phyloP scores from a whole-genome alignment of 2,888 invertebrate genomes.

The Heliconius ismenius region DNA sequence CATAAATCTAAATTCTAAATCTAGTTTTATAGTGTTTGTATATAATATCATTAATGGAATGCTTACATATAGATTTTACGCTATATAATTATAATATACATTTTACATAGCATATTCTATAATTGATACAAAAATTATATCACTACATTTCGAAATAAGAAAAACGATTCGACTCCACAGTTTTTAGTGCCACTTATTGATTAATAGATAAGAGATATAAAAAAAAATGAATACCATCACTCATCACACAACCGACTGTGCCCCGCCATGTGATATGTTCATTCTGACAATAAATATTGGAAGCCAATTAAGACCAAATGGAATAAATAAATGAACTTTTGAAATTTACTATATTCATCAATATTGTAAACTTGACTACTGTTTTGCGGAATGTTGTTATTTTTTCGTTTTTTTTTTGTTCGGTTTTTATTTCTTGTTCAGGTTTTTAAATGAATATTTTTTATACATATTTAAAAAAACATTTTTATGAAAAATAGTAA shows the following conservation, averaged over 20 bases:
- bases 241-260: conserved; percentile 23
- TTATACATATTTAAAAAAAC: too few species aligned
- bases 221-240: conserved; percentile 24
- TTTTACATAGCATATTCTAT: too few species aligned
- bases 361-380: conserved; percentile 18
- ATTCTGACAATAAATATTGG: conserved; percentile 28
- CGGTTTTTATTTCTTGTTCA: background rate
- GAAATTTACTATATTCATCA: conserved; percentile 19
- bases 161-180: background rate
- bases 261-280: conserved; percentile 26
- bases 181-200: conserved; percentile 13
- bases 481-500: too few species aligned
- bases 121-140: background rate
- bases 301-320: conserved; percentile 25
- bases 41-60: too few species aligned
- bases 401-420: background rate
- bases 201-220: conserved; percentile 27
- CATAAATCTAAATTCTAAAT: too few species aligned
- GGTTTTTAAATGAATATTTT: too few species aligned
- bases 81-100: too few species aligned
- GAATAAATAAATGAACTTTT: conserved; percentile 20
- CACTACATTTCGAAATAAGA: background rate
- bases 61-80: too few species aligned
- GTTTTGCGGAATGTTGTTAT: background rate
- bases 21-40: too few species aligned